Percentiles rank a stretch among this genome's conserved stretches.
Evolutionary conservation across 2,113 vertebrate genomes (phyloP).

Genomic region (Pampusana beccarii): DNA sequence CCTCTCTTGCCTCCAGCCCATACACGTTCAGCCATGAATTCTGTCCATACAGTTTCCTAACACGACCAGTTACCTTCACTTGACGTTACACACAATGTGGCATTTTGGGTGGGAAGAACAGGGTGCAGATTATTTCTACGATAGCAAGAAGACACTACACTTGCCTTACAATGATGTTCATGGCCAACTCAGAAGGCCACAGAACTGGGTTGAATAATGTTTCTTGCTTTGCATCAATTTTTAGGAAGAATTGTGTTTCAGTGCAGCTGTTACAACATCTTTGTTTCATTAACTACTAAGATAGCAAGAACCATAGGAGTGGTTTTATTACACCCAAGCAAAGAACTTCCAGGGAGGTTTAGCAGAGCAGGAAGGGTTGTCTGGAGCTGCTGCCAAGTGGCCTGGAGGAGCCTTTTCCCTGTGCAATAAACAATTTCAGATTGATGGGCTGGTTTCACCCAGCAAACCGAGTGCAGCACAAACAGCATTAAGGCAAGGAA

Average conservation of each 20-base stretch:
- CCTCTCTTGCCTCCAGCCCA: neutral
- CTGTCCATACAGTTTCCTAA: neutral
- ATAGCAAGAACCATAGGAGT: neutral
- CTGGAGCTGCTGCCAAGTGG: constrained; percentile 37
- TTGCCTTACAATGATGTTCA: neutral
- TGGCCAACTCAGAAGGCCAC: neutral
- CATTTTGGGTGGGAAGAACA: neutral
- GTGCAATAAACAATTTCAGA: neutral
- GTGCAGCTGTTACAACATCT: neutral
- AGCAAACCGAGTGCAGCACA: neutral
- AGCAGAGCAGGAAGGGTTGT: neutral
- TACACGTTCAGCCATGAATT: neutral
- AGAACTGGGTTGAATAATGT: neutral
- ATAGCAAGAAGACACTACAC: neutral
- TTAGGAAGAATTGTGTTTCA: neutral
- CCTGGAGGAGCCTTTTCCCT: constrained; percentile 14
- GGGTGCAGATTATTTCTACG: neutral
- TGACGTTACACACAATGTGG: rapidly evolving
- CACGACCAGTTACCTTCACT: rapidly evolving
- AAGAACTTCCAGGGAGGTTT: neutral
- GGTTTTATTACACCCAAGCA: neutral
- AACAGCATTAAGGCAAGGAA: neutral
- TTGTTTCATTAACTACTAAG: neutral
- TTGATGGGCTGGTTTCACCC: neutral
- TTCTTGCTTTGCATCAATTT: neutral